Base-by-base conservation (phyloP, 1,140 invertebrate species). In the Macrocentrus cingulum region DNA sequence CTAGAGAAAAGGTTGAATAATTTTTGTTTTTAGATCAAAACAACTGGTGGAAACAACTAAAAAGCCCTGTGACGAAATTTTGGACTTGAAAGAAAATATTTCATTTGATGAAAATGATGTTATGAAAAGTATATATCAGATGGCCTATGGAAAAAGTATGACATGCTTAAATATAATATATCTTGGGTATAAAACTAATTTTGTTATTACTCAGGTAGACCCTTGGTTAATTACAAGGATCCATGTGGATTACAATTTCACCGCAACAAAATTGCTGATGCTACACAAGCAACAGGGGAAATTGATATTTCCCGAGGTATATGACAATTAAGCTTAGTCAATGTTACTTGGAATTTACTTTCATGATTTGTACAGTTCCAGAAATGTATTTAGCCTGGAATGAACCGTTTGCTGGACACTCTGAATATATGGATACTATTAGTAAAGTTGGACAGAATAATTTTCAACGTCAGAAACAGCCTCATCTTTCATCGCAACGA, bases 391-490 rank as follows among this genome's bases (percentile, higher is more conserved):
- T 74, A n/a, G 68, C 71, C 2, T 85, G 81, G 80, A 81, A 80
- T 48, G 71, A 72, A 2, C 77, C 77, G 6, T 80, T 76, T 54
- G 82, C 81, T 0, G 84, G 84, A 4, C 68, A 78, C 9, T 81
- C 83, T 0, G 85, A 86, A 58, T 87, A 86, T 46, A 79, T 82
- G 72, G 84, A 85, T 56, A 82, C 79, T 0, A 80, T 84, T 42
- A 83, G 81, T 32, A 82, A 83, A 11, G 72, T 82, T 2, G 85
- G 82, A 1, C 69, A 83, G 41, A 80, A 77, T 2, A 82, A 83
- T 49, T 81, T 84, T 70, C 79, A 81, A 50, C 82, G 80, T 37
- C 81, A 80, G 63, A 84, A 86, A 56, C 80, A 83, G 56, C 84
- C 84, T 0, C 64, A 84, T 66, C 84, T 83, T 3, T 84, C 84